Evolutionary conservation across 2,888 invertebrate genomes (phyloP), one percentile per base, ranked within the genome.

Genomic region (Helleia helle): DNA sequence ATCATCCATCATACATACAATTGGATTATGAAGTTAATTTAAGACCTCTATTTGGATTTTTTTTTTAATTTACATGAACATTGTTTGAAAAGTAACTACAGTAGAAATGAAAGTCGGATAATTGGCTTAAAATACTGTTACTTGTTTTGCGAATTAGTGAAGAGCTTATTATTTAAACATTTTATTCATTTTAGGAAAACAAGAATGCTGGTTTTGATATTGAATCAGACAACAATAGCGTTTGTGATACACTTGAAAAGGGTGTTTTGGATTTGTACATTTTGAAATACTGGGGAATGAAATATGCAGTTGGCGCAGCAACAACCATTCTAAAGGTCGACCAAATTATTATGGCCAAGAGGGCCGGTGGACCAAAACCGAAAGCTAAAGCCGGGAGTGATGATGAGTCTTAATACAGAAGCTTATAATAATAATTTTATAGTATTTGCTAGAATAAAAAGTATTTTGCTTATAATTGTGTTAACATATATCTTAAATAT

Each of bases 271-370:
- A 98, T 86, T 85, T 95, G 43, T 97, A 89, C 69, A 69, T 92
- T 30, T 88, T 92, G 15, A 99, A 99, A 73, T 87, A 90, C 63
- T 99, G 98, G 97, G 98, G 92, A 2, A 80, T 99, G 40, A 97
- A 97, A 71, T 97, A 99, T 79, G 97, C 99, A 0, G 94, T 96
- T 0, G 91, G 93, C 47, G 96, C 97, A 1, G 96, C 98, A 1
- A 90, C 93, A 46, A 97, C 97, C 1, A 93, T 98, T 52, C 87
- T 99, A 17, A 92, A 93, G 70, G 95, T 99, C 15, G 97, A 98
- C 80, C 96, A 98, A 84, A 98, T 99, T 54, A 98, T 99, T 52
- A 97, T 98, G 97, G 96, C 98, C 0, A 98, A 98, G 83, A 89
- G 93, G 57, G 97, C 97, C 9, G 98, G 98, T 31, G 98, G 98